Base-by-base conservation (phyloP, 2,113 vertebrate genomes). In the Anguilla japonica region DNA sequence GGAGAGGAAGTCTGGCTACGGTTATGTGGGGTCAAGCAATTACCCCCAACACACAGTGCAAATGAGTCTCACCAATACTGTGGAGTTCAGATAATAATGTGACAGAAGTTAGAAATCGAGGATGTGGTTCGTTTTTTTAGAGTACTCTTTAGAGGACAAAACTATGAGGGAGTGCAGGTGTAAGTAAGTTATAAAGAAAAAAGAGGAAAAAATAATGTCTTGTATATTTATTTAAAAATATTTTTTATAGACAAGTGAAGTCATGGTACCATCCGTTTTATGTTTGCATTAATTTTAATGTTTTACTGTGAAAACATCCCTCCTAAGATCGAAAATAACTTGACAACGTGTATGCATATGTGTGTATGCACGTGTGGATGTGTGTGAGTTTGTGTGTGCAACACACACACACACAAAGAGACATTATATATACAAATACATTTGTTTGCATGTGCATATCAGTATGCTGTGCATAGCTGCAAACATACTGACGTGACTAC, bases 161-260 rank as follows among this genome's bases (percentile, higher is more conserved):
- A 83, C 41, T 41, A 26, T 20, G 39, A 81, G 40, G 46, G 40
- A 41, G 40, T 41, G 40, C 39, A 41, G 41, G 40, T 81, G 40
- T 7, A 41, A 13, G 40, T 7, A 41, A 13, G 13, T 13, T 80
- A 40, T 39, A 40, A 34, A 41, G 34, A 34, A 34, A 34, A 34
- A 60, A 22, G 8, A 81, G 39, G 41, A 41, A 46, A 41, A 26
- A 9, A 22, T 41, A 18, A 43, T 81, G 40, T 7, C 26, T 34
- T 41, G 80, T 79, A 43, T 84, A 84, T 84, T 84, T 63, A 57
- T 84, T 84, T 84, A 56, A 84, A 87, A 87, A 60, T 67, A 67
- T 67, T 41, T 87, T 87, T 87, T 87, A 80, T 81, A 80, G 75
- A 81, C 16, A 15, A n/a, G n/a, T 87, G 80, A 79, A 85, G 71